phyloP scores from a whole-genome alignment of 2,113 vertebrate genomes.

The Octodon degus region DNA sequence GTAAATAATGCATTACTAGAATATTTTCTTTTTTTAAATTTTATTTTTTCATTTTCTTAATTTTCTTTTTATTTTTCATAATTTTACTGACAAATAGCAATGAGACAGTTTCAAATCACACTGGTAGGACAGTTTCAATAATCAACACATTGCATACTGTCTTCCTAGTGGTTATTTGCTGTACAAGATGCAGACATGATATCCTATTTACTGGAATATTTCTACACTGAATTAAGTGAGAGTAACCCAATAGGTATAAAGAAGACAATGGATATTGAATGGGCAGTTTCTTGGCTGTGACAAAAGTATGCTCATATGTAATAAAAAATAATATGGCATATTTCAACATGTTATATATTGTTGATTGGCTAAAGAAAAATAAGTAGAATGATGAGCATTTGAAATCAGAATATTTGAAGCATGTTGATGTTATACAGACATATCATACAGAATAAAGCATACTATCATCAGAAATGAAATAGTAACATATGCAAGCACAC shows the following conservation, averaged over 20 bases:
- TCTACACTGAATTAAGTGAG: neutral
- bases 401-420: neutral
- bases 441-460: neutral
- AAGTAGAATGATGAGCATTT: neutral
- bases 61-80: no score
- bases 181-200: no score
- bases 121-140: no score
- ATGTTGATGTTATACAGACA: neutral
- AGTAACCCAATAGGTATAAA: neutral
- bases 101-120: no score
- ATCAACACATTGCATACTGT: no score
- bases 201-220: neutral
- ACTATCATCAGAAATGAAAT: neutral
- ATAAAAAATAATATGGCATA: neutral
- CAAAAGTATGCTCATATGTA: neutral
- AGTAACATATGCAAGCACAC: neutral
- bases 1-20: neutral
- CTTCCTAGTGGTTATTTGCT: no score
- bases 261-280: neutral
- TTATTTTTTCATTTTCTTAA: no score
- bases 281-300: fast-evolving
- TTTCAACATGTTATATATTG: neutral
- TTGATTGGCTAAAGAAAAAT: neutral
- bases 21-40: neutral
- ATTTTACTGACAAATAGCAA: no score